Base-by-base conservation (phyloP, 2,113 vertebrate species). In the Pangasianodon hypophthalmus region DNA sequence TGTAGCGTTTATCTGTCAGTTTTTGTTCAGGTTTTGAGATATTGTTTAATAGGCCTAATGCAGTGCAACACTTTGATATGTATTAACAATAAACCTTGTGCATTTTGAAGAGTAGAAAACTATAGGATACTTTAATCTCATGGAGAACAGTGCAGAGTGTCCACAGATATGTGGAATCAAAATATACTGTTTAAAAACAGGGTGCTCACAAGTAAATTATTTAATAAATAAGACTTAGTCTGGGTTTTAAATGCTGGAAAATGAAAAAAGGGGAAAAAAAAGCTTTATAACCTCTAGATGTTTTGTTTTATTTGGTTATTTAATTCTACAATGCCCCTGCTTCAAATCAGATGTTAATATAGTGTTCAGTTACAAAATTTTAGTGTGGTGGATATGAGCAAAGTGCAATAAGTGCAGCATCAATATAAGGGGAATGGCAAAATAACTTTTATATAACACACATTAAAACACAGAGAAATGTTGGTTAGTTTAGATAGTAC, bases 341-440 rank as follows among this genome's bases (percentile, higher is more conserved):
- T 29, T 79, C 44, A 79, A 81, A 50, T 81, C 46, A 52, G 52
- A 81, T 81, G 29, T 52, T 52, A 29, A 81, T 81, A 32, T 52
- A 52, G 46, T n/a, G 41, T 46, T 77, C 21, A 26, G 21, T 24
- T 46, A 46, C 21, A 24, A 80, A 81, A 81, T 11, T 48, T 79
- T 81, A 52, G 26, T n/a, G 13, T n/a, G 11, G 77, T n/a, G 77
- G 77, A 80, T 80, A 50, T 80, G 77, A 80, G 46, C 77, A 79
- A 29, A 29, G 77, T 80, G 46, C 77, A 81, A 81, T 52, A 81
- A 81, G 52, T 52, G 46, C 48, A 81, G 48, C 26, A 52, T 52
- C 14, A 16, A 32, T 52, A 81, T 18, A 52, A n/a, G 77, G 4
- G 4, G 21, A 77, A 48, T 46, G 18, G 48, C 29, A 32, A 81